These are phyloP conservation scores for Chiroxiphia lanceolata DNA, from an alignment of 2,797 vertebrate species.

Conservation along the genomic window DNA sequence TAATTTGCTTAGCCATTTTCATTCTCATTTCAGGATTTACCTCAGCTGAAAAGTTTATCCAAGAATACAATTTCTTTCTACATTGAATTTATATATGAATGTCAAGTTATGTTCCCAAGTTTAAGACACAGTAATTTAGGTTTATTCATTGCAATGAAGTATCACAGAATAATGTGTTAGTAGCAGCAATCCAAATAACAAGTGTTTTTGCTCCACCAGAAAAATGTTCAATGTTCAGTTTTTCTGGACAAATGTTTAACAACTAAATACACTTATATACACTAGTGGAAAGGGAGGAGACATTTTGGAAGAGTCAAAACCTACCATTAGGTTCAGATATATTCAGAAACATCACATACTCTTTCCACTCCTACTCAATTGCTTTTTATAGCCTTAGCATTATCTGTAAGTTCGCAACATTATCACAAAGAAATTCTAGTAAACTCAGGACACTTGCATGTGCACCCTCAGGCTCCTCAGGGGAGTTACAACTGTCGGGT, in stretches of 20 bases:
- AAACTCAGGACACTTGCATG: not conserved
- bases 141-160: not conserved
- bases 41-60: not conserved
- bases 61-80: not conserved
- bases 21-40: not conserved
- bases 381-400: not conserved
- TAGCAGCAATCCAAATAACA: not conserved
- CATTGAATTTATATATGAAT: not conserved
- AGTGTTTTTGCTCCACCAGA: not conserved
- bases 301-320: not conserved
- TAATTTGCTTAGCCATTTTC: not conserved
- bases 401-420: not conserved
- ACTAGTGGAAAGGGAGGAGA: not conserved
- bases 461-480: rapidly evolving
- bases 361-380: not conserved
- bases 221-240: not conserved
- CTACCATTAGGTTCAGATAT: not conserved
- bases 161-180: not conserved
- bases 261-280: not conserved
- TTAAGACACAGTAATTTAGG: not conserved
- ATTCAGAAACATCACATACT: not conserved
- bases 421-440: not conserved
- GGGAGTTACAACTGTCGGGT: rapidly evolving
- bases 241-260: not conserved
- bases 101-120: not conserved